Base-by-base conservation (phyloP, 2,888 invertebrate species). In the Gasteruption jaculator region DNA sequence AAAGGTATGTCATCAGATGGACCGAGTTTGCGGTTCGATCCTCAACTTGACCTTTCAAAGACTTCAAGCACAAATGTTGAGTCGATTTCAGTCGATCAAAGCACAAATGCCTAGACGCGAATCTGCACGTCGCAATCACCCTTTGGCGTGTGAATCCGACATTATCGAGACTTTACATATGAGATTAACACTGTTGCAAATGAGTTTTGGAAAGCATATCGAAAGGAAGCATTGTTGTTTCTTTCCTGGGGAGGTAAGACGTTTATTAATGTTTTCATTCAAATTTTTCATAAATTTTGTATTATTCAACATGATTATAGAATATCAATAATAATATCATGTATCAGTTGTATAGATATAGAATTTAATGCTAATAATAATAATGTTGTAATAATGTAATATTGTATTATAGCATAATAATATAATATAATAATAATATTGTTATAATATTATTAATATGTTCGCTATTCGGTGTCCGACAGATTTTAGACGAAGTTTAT, bases 181-280 rank as follows among this genome's bases (percentile, higher is more conserved):
- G 85, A 80, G 93, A 52, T 78, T 94, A 36, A 91, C 91, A 38
- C 74, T 94, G 42, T 75, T 94, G 47, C 91, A 91, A 73, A 93
- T 93, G 92, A 87, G 91, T 14, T 91, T 92, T 74, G 91, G 91
- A 37, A 93, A 93, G 73, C 92, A 93, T 69, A 92, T 94, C 65
- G 92, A 93, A 69, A 79, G 89, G 58, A 90, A 88, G 65, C 87
- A 92, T 64, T 91, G 91, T 68, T 93, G 92, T 73, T 94, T 94
- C 72, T 93, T 94, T 65, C 91, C 93, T 32, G 93, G 93, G 71
- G 91, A 91, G 78, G 90, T 90, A 75, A 76, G 72, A 69, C 45
- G 7, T 10, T 24, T 3, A 26, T 10, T 3, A 3, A 36, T 3
- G 3, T 16, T 27, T 26, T 26, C 4, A 15, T 24, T 20, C 14